Percentiles rank a stretch among this genome's conserved stretches.
Conservation (phyloP, 2,113 vertebrate species). For the Progne subis region DNA sequence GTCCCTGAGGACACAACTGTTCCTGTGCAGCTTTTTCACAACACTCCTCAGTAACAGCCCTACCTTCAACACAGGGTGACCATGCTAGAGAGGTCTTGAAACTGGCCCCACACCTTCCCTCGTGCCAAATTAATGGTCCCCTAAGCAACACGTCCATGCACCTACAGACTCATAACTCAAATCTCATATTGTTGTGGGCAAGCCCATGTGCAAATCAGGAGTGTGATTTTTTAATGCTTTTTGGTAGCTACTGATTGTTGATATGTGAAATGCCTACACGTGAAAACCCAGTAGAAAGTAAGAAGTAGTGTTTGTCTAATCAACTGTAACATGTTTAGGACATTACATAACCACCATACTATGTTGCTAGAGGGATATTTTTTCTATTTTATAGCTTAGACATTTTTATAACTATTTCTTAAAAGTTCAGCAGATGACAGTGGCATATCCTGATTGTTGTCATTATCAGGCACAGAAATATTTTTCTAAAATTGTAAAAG, state of each 20-base stretch:
- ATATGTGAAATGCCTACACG: neutral
- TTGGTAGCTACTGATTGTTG: neutral
- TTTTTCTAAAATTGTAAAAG: neutral
- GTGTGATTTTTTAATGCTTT: neutral
- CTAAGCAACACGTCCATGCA: accelerated
- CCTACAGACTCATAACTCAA: accelerated
- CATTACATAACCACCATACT: neutral
- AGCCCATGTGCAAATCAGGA: neutral
- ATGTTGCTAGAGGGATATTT: neutral
- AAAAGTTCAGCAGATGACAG: neutral
- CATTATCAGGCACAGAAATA: neutral
- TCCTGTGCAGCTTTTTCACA: neutral
- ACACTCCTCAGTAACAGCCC: neutral
- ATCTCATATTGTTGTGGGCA: accelerated
- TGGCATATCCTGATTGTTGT: neutral
- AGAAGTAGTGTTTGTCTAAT: neutral
- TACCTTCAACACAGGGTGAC: accelerated
- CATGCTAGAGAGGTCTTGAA: neutral
- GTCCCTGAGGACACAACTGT: accelerated
- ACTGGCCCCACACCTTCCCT: neutral
- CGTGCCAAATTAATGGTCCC: neutral
- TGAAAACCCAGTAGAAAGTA: neutral
- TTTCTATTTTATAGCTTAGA: neutral
- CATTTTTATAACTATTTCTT: neutral
- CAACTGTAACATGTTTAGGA: neutral